phyloP scores from a whole-genome alignment of 2,888 invertebrate species.

The Rhagonycha fulva region DNA sequence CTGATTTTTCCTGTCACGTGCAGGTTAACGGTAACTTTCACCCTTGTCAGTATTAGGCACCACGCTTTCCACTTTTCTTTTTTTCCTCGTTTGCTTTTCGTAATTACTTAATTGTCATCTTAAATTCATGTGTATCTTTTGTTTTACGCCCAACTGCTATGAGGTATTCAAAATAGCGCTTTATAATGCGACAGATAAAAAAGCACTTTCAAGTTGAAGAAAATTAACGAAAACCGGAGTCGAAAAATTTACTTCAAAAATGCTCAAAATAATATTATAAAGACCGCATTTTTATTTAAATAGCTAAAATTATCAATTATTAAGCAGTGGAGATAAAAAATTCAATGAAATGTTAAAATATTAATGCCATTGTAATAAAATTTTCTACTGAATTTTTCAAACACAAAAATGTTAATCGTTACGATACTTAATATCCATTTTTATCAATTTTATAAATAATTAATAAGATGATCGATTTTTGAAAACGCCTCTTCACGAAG shows the following conservation, averaged over 20 bases:
- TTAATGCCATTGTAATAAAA: background rate
- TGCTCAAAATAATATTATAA: background rate
- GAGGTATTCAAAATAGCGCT: background rate
- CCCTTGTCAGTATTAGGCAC: background rate
- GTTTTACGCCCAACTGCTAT: background rate
- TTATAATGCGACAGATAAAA: background rate
- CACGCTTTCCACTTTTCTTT: background rate
- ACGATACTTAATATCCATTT: background rate
- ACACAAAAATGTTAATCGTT: background rate
- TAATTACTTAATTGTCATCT: background rate
- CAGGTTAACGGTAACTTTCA: background rate
- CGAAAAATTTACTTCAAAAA: background rate
- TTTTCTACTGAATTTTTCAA: background rate
- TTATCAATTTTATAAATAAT: slow-evolving; percentile 13
- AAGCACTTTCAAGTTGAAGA: background rate
- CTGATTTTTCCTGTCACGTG: background rate
- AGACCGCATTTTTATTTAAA: background rate
- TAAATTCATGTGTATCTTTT: background rate
- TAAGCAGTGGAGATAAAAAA: background rate
- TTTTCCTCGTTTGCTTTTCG: background rate
- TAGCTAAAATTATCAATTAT: background rate
- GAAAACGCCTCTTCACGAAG: slow-evolving; percentile 2
- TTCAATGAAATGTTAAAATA: background rate
- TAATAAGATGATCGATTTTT: slow-evolving; percentile 4
- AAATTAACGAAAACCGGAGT: background rate